Evolutionary conservation across 2,113 vertebrate species (phyloP).

Genomic region (Vicugna pacos): DNA sequence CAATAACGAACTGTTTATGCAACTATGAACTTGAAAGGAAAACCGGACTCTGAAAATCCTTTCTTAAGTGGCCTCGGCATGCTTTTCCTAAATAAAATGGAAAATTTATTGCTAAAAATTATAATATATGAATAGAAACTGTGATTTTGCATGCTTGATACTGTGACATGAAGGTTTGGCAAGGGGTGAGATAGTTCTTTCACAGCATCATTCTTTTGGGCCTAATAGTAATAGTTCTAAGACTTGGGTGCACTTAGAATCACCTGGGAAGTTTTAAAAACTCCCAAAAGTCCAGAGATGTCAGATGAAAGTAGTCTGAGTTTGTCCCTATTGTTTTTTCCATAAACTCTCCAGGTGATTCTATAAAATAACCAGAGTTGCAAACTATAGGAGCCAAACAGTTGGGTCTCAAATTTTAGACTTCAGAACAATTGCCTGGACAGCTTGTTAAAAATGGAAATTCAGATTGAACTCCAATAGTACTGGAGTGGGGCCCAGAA

Average conservation of each 20-base stretch:
- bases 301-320: background rate
- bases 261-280: conserved; percentile 18
- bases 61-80: conserved; percentile 24
- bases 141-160: background rate
- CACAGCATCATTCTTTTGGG: background rate
- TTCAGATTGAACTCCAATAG: background rate
- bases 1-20: conserved; percentile 1
- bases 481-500: background rate
- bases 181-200: background rate
- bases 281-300: background rate
- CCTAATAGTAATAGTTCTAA: background rate
- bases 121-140: conserved; percentile 34
- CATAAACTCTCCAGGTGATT: background rate
- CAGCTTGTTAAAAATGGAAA: conserved; percentile 26
- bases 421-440: conserved; percentile 14
- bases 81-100: conserved; percentile 48
- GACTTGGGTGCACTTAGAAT: background rate
- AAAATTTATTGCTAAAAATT: conserved; percentile 11
- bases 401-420: conserved; percentile 9
- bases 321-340: conserved; percentile 3
- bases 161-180: background rate
- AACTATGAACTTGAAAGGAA: conserved; percentile 32
- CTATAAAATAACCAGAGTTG: background rate
- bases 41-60: background rate
- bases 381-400: background rate